Percentiles rank a stretch among this genome's conserved stretches.
These are phyloP conservation scores for Drosophila willistoni DNA, from an alignment of 1,140 invertebrate species.

Conservation along the genomic window DNA sequence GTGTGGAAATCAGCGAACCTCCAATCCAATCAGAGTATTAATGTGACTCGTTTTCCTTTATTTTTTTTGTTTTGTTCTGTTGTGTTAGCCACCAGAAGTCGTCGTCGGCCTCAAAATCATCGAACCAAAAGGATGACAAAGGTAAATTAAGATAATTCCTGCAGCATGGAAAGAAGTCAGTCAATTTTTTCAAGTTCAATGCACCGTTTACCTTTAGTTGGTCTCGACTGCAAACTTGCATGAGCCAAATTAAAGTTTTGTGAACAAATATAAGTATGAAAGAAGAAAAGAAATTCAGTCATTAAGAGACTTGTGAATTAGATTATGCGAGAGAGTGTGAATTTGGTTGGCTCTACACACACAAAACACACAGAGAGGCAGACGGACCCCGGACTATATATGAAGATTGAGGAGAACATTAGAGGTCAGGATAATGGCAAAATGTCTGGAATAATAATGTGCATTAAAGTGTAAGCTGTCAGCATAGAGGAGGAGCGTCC, in stretches of 20 bases:
- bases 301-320: conserved; percentile 43
- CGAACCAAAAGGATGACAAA: conserved; percentile 80
- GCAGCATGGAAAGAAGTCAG: conserved; percentile 34
- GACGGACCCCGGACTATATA: background rate
- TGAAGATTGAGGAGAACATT: background rate
- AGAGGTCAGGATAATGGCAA: background rate
- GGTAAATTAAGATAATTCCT: conserved; percentile 71
- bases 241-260: conserved; percentile 44
- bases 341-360: conserved; percentile 63
- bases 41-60: conserved; percentile 5
- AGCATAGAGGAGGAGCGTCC: background rate
- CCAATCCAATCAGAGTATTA: background rate
- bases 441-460: background rate
- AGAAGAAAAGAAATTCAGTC: conserved; percentile 21
- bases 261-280: conserved; percentile 30
- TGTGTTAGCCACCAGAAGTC: conserved; percentile 63
- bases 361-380: conserved; percentile 2
- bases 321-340: conserved; percentile 72
- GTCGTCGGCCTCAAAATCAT: conserved; percentile 55
- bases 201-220: conserved; percentile 32
- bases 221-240: conserved; percentile 51
- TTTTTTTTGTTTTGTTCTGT: conserved; percentile 1
- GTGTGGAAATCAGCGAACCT: background rate
- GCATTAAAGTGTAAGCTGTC: background rate
- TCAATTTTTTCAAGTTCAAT: conserved; percentile 48